Conservation (phyloP, 2,888 invertebrate species). For the Rhingia campestris region DNA sequence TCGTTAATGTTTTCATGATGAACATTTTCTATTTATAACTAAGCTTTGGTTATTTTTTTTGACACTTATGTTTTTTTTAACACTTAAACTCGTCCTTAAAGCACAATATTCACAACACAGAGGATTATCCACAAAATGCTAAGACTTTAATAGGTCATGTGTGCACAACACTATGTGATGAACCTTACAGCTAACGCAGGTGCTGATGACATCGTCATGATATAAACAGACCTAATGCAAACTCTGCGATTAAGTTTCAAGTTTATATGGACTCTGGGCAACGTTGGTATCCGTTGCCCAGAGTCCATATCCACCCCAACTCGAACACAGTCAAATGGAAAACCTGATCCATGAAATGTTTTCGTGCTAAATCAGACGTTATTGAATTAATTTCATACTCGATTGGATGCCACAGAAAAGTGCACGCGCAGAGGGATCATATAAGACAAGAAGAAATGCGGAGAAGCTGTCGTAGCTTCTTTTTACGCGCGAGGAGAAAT, state of each 20-base stretch:
- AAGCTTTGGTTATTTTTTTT: constrained; percentile 30
- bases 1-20: constrained; percentile 77
- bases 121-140: constrained; percentile 5
- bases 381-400: constrained; percentile 68
- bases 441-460: not conserved
- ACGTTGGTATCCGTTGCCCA: constrained; percentile 44
- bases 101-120: constrained; percentile 18
- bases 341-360: constrained; percentile 49
- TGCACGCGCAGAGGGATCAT: constrained; percentile 30
- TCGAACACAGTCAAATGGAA: constrained; percentile 32
- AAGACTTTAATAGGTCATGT: constrained; percentile 11
- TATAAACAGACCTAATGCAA: constrained; percentile 82
- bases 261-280: constrained; percentile 80
- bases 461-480: constrained; percentile 6
- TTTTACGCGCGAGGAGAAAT: constrained; percentile 50
- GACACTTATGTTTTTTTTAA: not conserved
- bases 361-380: constrained; percentile 43
- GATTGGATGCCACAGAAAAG: constrained; percentile 49
- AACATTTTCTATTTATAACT: constrained; percentile 17
- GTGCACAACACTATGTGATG: constrained; percentile 35
- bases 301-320: constrained; percentile 52
- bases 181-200: constrained; percentile 55
- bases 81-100: constrained; percentile 21
- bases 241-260: constrained; percentile 80
- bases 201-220: constrained; percentile 80